A percentile compares a stretch with the other conserved stretches of the same genome.
phyloP scores from a whole-genome alignment of 2,888 invertebrate species.

The Ceraclea dissimilis region DNA sequence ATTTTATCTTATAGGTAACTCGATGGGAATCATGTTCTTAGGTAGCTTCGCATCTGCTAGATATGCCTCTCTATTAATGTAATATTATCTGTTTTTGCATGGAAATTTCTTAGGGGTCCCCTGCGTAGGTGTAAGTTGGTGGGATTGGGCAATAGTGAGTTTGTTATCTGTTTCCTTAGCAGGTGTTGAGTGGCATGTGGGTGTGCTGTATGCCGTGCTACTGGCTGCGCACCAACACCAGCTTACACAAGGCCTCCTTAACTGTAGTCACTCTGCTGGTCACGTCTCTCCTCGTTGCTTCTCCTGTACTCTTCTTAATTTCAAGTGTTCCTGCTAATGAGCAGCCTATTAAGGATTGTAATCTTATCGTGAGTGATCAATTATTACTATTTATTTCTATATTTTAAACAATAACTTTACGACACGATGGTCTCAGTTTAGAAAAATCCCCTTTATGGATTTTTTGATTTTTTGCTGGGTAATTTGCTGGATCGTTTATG shows the following conservation, averaged over 20 bases:
- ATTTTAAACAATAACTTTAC: background rate
- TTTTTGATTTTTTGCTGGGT: too few species aligned
- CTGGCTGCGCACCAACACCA: slow-evolving; percentile 49
- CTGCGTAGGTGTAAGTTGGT: too few species aligned
- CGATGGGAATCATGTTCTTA: too few species aligned
- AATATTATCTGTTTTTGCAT: too few species aligned
- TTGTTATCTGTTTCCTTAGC: slow-evolving; percentile 2
- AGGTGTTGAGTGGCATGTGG: slow-evolving; percentile 41
- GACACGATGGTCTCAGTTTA: too few species aligned
- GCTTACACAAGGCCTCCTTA: slow-evolving; percentile 52
- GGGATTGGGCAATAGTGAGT: too few species aligned
- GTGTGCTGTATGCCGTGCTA: slow-evolving; percentile 52
- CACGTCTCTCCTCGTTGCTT: slow-evolving; percentile 51
- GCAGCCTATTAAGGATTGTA: slow-evolving; percentile 33
- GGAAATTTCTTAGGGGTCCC: too few species aligned
- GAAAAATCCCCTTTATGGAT: too few species aligned
- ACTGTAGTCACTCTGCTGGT: slow-evolving; percentile 53
- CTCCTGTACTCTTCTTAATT: slow-evolving; percentile 52
- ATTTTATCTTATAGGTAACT: too few species aligned
- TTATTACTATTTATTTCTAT: background rate
- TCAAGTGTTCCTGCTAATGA: slow-evolving; percentile 38
- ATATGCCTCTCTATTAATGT: too few species aligned
- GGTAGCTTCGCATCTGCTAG: too few species aligned
- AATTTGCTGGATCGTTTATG: too few species aligned
- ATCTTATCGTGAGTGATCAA: slow-evolving; percentile 31